phyloP scores from a whole-genome alignment of 2,797 vertebrate genomes.

The Sebastes dallii region DNA sequence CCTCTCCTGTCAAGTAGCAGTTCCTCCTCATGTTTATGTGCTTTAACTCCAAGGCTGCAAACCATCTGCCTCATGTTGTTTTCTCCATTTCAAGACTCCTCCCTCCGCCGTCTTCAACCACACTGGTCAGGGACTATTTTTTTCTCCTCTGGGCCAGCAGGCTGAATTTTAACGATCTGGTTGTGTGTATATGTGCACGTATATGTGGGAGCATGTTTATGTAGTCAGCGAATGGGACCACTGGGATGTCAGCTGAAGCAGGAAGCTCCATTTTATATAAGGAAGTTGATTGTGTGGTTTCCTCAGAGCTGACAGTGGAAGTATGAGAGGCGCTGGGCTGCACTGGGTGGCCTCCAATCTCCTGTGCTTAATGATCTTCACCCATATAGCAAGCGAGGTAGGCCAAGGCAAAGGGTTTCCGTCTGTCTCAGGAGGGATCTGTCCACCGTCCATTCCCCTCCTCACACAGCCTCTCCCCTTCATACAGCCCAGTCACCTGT shows the following conservation, averaged over 20 bases:
- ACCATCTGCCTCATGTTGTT: conserved; percentile 22
- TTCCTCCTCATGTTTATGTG: neutral
- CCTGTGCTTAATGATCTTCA: conserved; percentile 68
- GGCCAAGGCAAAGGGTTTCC: conserved; percentile 10
- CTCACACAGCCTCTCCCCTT: neutral
- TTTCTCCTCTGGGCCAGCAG: neutral
- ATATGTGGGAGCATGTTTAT: neutral
- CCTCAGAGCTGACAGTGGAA: conserved; percentile 29
- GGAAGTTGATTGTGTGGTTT: conserved; percentile 57
- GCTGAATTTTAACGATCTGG: conserved; percentile 8
- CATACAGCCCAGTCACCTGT: conserved; percentile 47
- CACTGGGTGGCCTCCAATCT: conserved; percentile 54
- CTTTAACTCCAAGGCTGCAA: neutral
- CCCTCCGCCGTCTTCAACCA: neutral
- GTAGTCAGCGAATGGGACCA: neutral
- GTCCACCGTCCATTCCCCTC: neutral
- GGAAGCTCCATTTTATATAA: conserved; percentile 57
- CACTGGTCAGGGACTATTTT: conserved; percentile 8
- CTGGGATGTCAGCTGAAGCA: conserved; percentile 37
- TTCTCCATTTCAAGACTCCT: conserved; percentile 15
- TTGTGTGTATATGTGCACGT: neutral
- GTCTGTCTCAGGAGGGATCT: conserved; percentile 43
- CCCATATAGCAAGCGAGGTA: conserved; percentile 7
- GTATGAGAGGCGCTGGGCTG: conserved; percentile 4
- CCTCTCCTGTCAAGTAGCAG: neutral